Conservation (phyloP, 2,888 invertebrate species). For the Pterobdella sp. region DNA sequence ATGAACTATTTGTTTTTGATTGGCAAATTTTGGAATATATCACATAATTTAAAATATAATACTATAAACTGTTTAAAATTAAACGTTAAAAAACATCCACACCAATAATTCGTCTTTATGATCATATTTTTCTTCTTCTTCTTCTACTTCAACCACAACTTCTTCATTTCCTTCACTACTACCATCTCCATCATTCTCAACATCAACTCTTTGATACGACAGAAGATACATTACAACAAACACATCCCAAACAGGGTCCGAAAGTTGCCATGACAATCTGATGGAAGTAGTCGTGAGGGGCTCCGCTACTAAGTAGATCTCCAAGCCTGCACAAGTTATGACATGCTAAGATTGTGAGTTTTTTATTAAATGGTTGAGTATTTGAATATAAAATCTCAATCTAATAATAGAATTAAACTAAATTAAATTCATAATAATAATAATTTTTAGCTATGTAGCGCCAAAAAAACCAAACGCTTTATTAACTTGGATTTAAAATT, state of each 20-base stretch:
- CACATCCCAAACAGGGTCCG: conserved; percentile 20
- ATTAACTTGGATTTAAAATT: no score
- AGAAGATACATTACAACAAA: conserved; percentile 12
- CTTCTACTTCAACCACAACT: neutral
- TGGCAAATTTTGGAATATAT: no score
- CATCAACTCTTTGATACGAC: neutral
- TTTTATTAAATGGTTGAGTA: neutral
- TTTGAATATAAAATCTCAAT: neutral
- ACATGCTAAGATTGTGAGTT: no score
- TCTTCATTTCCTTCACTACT: neutral
- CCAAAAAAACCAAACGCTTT: no score
- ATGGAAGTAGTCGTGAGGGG: conserved; percentile 16
- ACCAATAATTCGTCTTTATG: neutral
- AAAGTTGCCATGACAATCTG: conserved; percentile 17
- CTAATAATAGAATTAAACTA: no score
- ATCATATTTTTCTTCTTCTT: neutral
- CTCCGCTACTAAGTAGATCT: conserved; percentile 15
- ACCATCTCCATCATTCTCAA: neutral
- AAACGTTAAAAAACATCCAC: no score
- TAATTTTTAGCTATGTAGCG: no score
- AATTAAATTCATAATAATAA: no score
- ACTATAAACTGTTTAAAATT: no score
- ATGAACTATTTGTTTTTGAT: no score
- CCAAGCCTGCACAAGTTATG: conserved; percentile 6
- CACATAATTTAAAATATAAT: no score